phyloP scores from a whole-genome alignment of 2,797 vertebrate species.

The Eremophila alpestris region DNA sequence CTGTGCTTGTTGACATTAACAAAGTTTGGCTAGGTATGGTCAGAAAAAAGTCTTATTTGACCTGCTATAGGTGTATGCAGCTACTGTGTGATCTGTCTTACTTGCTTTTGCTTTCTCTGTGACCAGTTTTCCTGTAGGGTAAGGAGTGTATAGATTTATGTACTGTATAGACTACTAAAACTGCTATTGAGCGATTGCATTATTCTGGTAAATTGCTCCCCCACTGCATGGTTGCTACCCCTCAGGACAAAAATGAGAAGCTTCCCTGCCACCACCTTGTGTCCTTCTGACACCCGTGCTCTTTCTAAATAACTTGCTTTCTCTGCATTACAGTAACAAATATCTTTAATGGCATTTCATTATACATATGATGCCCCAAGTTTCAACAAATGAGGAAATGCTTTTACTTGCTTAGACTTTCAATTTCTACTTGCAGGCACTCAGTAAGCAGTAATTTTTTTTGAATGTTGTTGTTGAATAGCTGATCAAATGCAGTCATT shows the following conservation, averaged over 20 bases:
- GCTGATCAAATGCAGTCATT: background rate
- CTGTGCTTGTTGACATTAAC: background rate
- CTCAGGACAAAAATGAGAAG: background rate
- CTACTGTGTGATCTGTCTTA: background rate
- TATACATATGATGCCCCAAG: background rate
- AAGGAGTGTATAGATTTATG: background rate
- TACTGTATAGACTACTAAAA: background rate
- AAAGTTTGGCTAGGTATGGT: background rate
- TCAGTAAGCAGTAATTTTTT: background rate
- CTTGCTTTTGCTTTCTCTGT: background rate
- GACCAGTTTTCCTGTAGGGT: background rate
- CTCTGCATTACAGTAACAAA: slow-evolving; percentile 21
- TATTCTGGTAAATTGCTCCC: background rate
- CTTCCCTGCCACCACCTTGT: background rate
- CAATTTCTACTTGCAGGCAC: background rate
- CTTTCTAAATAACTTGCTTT: slow-evolving; percentile 4
- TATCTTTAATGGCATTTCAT: background rate
- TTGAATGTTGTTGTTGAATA: background rate
- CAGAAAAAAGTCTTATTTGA: background rate
- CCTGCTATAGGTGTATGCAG: accelerated
- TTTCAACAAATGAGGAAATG: background rate
- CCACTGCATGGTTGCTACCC: background rate
- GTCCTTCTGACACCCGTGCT: background rate
- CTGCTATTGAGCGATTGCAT: background rate
- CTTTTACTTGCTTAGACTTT: background rate